Base-by-base conservation (phyloP, 2,113 vertebrate genomes). In the Podocnemis expansa region DNA sequence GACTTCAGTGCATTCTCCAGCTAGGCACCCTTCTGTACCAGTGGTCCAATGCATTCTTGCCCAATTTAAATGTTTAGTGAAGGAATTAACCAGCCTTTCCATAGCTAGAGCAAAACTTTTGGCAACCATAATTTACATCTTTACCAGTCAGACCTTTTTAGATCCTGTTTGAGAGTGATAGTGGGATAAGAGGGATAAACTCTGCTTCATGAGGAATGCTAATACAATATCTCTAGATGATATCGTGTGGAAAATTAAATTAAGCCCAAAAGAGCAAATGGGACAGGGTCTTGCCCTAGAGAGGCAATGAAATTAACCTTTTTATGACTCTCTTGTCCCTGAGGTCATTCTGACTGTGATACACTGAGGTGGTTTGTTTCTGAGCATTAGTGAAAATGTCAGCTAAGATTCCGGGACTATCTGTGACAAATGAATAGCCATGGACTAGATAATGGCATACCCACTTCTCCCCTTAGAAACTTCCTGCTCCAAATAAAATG, bases 201-300 rank as follows among this genome's bases (percentile, higher is more conserved):
- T 84, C 25, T 19, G 93, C 56, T 78, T 79, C 17, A 1, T 1
- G 54, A 56, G 51, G 12, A 16, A 84, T 89, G 76, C n/a, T n/a
- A 91, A 89, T n/a, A 84, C 43, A 73, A 89, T 89, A 94, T 91
- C 84, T 67, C 11, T 67, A 56, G 80, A 29, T 92, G 86, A 56
- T 85, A 88, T 85, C 96, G 67, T 89, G 70, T 54, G 54, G 88
- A 96, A 96, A 96, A 96, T 89, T 85, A 88, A 96, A 97, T 97
- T 93, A 94, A 95, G 63, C 82, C 47, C 82, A 84, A 70, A 43
- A 41, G 95, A 79, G 90, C 60, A 84, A 82, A 41, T 86, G 78
- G 78, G 95, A 82, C 73, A 47, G 80, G 82, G 54, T 82, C 63
- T 92, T 97, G 73, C 86, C 79, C 29, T 70, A 54, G 81, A 56